Percentiles rank a stretch among this genome's conserved stretches.
These are phyloP conservation scores for Muscina levida DNA, from an alignment of 2,888 invertebrate species.

Conservation along the genomic window DNA sequence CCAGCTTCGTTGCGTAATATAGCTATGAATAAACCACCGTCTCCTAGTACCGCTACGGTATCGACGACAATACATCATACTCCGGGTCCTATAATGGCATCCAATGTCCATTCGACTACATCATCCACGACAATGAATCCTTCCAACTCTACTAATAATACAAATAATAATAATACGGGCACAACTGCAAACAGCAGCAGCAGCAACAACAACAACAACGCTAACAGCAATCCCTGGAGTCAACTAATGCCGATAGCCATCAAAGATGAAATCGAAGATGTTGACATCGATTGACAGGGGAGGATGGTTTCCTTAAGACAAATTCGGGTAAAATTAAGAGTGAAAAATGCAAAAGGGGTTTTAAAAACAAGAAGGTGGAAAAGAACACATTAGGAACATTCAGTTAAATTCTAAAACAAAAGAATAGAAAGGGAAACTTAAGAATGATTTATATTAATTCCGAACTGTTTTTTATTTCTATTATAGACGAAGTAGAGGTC, in stretches of 20 bases:
- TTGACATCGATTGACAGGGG: slow-evolving; percentile 56
- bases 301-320: not conserved
- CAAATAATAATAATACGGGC: too few relatives aligned
- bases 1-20: slow-evolving; percentile 57
- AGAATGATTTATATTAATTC: not conserved
- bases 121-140: slow-evolving; percentile 26
- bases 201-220: not conserved
- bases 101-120: slow-evolving; percentile 59
- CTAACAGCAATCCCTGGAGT: slow-evolving; percentile 44
- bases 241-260: slow-evolving; percentile 63
- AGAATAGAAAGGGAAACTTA: not conserved
- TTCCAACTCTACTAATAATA: not conserved
- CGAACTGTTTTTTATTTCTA: not conserved
- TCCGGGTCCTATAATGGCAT: slow-evolving; percentile 38
- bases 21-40: slow-evolving; percentile 49
- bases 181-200: too few relatives aligned
- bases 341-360: too few relatives aligned
- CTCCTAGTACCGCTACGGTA: slow-evolving; percentile 55
- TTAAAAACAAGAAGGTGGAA: not conserved
- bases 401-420: not conserved
- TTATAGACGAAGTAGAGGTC: too few relatives aligned
- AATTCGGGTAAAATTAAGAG: too few relatives aligned
- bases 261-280: slow-evolving; percentile 65
- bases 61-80: slow-evolving; percentile 60
- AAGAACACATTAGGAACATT: not conserved